Evolutionary conservation across 2,113 vertebrate genomes (phyloP), one percentile per base, ranked within the genome.

Genomic region (Emberiza fucata): DNA sequence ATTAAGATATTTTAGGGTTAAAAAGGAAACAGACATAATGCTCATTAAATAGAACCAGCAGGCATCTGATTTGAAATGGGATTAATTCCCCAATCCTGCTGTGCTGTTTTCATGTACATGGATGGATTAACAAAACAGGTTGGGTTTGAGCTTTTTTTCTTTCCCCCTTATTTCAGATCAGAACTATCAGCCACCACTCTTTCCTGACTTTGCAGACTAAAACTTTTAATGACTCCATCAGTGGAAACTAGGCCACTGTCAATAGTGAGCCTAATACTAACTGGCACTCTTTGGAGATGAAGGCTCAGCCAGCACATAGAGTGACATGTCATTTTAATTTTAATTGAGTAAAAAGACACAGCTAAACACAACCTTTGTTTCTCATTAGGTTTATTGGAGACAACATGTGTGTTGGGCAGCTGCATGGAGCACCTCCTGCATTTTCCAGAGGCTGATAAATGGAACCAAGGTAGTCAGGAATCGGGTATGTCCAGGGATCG

Each of bases 31-130:
- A 88, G 81, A 69, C 44, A 57, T 86, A 84, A 93, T 63, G 35
- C 51, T 95, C 89, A 90, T 93, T 94, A 95, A 95, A 91, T 24
- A 60, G 68, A 94, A 94, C 12, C 94, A 95, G 90, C 92, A 91
- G 94, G 92, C 71, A 90, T 96, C 90, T 93, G 76, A 97, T 97
- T 82, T 96, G 90, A 95, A 96, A 94, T 82, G 72, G 88, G 94
- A 97, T 96, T 96, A 96, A 69, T 47, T 94, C 84, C 47, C 27
- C 77, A 78, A 22, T 78, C 95, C 92, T 88, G 89, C 93, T 95
- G 96, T 88, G 94, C 90, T 88, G 75, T 65, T 96, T 95, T 82
- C 83, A 60, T 70, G 81, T 86, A 89, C 90, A 78, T 51, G 68
- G 81, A 86, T 75, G 85, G 95, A 96, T 96, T 90, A 96, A 89